Evolutionary conservation across 2,113 vertebrate species (phyloP), one percentile per base, ranked within the genome.

Genomic region (Thamnaconus septentrionalis): DNA sequence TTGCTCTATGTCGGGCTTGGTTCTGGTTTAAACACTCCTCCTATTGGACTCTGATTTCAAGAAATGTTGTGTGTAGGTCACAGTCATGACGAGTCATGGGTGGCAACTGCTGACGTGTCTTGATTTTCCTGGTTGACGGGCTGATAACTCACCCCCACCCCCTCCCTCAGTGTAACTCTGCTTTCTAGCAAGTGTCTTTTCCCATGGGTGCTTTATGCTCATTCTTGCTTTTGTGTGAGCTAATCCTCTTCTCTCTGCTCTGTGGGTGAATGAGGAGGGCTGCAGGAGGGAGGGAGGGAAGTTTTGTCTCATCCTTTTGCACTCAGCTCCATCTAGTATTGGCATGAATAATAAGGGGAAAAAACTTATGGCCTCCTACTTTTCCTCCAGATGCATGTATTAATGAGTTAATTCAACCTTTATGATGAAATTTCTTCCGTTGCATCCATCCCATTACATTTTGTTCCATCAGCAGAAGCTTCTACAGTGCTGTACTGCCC

Each of bases 201-300:
- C 80, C 73, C 65, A 66, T 57, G 62, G 70, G 61, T 31, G 63
- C 64, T 69, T 75, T 42, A 75, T 71, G 74, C 76, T 82, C 78
- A 73, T 69, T 80, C 53, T 46, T 18, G 67, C 79, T 78, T 45
- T 85, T 79, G 72, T 81, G 71, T 66, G 54, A 69, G 64, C 62
- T 90, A 86, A 85, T 86, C 83, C 82, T 53, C 11, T 77, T 79
- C 58, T 81, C 82, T 67, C 62, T 83, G 73, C 75, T 71, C 50
- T 56, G 64, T 67, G 64, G 59, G 66, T 83, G 65, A 82, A 79
- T 73, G 72, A 65, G 56, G 59, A 65, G 72, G 61, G 61, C 70
- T 47, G 59, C 58, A 31, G 18, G 18, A 31, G 18, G 18, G 18
- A 31, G 18, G 18, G 18, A 31, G 18, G 18, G 18, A 31, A 31